Evolutionary conservation across 1,140 invertebrate species (phyloP), one percentile per base, ranked within the genome.

Genomic region (Drosophila pectinifera): DNA sequence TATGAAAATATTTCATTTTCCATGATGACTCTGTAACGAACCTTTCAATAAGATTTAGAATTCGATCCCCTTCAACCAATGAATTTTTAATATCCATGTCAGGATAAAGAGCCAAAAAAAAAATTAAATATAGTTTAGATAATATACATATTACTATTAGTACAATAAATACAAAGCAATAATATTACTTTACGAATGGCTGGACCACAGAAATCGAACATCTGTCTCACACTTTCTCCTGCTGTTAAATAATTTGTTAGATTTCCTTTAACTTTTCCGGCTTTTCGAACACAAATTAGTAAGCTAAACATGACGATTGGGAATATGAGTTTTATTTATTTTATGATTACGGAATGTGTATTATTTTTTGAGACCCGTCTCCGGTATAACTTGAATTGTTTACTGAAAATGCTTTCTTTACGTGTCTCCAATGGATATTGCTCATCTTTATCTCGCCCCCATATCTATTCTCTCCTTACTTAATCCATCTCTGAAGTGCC

Each of bases 401-500:
- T 49, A 14, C 18, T 54, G 8, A 28, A 28, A 39, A 22, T 58
- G n/a, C 7, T 10, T 43, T 31, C 3, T 7, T 20, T 7, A n/a
- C 18, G 5, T 20, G 28, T 31, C 14, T 16, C 24, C 5, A 3
- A 24, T 13, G 24, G 20, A 1, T 31, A 10, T 31, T 28, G 6
- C n/a, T 16, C 10, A 2, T 18, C 14, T 31, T 16, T 22, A 3
- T 39, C 45, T 18, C 8, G 20, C 51, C n/a, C 18, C 16, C 24
- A n/a, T 8, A 64, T 49, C 34, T 42, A n/a, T 42, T 24, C 18
- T 4, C 36, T 42, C 36, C 36, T 13, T 45, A 18, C 43, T 38
- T 24, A 64, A 68, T 65, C 16, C 16, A 48, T 45, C 56, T 34
- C 8, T 13, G 5, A 13, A 26, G 16, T 18, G 43, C 5, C 59